These are phyloP conservation scores for Chymomyza procnemis DNA, from an alignment of 2,888 invertebrate species.

Conservation along the genomic window DNA sequence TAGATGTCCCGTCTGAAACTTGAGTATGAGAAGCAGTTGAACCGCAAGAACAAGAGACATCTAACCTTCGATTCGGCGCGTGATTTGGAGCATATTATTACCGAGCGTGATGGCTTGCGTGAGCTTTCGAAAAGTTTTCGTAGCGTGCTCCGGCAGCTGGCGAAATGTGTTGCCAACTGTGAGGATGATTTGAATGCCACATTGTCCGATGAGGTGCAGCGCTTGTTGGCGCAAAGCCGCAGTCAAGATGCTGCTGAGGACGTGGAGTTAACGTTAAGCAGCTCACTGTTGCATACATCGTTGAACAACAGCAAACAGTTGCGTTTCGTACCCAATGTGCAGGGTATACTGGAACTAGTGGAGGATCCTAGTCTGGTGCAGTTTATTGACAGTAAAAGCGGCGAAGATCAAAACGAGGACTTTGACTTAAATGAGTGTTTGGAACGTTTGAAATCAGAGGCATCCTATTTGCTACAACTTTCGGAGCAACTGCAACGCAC, in stretches of 20 bases:
- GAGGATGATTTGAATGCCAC: slow-evolving; percentile 89
- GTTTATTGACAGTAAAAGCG: slow-evolving; percentile 81
- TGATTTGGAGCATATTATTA: slow-evolving; percentile 76
- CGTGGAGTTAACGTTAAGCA: slow-evolving; percentile 57
- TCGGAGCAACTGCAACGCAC: slow-evolving; percentile 77
- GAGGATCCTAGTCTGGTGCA: slow-evolving; percentile 82
- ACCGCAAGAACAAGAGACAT: slow-evolving; percentile 77
- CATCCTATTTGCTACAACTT: slow-evolving; percentile 84
- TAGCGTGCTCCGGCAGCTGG: slow-evolving; percentile 83
- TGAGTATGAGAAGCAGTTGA: slow-evolving; percentile 78
- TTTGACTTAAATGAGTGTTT: slow-evolving; percentile 85
- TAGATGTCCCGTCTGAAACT: slow-evolving; percentile 78
- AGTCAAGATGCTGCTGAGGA: slow-evolving; percentile 60
- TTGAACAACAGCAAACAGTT: slow-evolving; percentile 79
- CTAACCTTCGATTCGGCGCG: slow-evolving; percentile 77
- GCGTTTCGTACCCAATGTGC: slow-evolving; percentile 86
- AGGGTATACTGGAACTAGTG: slow-evolving; percentile 81
- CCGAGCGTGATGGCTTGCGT: slow-evolving; percentile 82
- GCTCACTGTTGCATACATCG: slow-evolving; percentile 58
- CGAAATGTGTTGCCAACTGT: slow-evolving; percentile 86
- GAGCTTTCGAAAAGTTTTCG: slow-evolving; percentile 84
- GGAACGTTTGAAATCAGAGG: slow-evolving; percentile 84
- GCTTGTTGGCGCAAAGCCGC: slow-evolving; percentile 61
- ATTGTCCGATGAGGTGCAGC: slow-evolving; percentile 81
- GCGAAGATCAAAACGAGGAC: slow-evolving; percentile 64